Conservation (phyloP, 2,888 invertebrate genomes). For the Coenonympha arcania region DNA sequence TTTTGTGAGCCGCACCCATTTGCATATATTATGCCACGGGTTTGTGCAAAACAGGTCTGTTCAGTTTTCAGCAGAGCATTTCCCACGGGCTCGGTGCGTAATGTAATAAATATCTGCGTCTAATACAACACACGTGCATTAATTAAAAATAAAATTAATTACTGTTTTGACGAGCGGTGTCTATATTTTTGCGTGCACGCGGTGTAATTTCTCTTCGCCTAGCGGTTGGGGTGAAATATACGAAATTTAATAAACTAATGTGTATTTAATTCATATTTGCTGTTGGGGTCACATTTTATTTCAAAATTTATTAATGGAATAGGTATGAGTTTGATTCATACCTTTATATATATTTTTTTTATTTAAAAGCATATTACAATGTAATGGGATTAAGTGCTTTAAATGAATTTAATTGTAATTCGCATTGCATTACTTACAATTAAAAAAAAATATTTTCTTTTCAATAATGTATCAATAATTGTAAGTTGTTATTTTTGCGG, state of each 20-base stretch:
- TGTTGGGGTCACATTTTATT: too few species aligned
- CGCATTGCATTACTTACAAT: too few species aligned
- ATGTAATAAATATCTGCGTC: conserved; percentile 26
- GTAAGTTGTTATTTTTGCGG: not conserved
- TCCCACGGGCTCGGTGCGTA: conserved; percentile 35
- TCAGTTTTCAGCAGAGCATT: conserved; percentile 38
- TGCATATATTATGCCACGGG: conserved; percentile 45
- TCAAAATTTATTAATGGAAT: too few species aligned
- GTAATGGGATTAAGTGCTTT: too few species aligned
- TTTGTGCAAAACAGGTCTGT: conserved; percentile 58
- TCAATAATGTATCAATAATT: not conserved
- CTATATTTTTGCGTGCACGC: not conserved
- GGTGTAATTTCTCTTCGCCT: not conserved
- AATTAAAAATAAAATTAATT: conserved; percentile 13
- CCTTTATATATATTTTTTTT: too few species aligned
- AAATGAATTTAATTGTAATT: not conserved
- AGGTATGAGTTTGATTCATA: too few species aligned
- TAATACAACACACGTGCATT: conserved; percentile 18
- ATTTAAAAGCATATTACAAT: too few species aligned
- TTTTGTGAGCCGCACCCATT: too few species aligned
- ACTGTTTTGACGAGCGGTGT: conserved; percentile 9
- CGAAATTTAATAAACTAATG: not conserved
- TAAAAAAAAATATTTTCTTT: not conserved
- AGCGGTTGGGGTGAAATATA: not conserved
- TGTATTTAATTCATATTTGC: too few species aligned